Conservation (phyloP, 2,888 invertebrate species). For the Cerastis rubricosa region DNA sequence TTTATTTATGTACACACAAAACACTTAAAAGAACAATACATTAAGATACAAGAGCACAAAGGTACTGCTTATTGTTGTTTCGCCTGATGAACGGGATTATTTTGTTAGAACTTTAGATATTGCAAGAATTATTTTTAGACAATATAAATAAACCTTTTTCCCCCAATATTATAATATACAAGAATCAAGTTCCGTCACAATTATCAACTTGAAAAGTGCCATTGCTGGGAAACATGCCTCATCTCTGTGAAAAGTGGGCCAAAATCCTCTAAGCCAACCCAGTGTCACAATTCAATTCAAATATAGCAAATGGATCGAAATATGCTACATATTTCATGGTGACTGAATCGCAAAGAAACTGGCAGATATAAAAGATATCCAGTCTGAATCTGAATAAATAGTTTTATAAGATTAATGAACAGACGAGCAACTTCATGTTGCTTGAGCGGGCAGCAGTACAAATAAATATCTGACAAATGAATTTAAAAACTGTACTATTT, state of each 20-base stretch:
- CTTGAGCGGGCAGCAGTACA: not conserved
- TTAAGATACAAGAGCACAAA: no score
- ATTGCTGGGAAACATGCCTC: not conserved
- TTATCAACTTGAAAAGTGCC: not conserved
- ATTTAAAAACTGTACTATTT: not conserved
- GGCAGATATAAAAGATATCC: not conserved
- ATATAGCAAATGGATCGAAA: not conserved
- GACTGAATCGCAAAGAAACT: not conserved
- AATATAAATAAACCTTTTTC: conserved; percentile 22
- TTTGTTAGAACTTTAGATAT: not conserved
- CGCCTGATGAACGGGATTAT: no score
- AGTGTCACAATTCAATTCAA: not conserved
- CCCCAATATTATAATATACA: not conserved
- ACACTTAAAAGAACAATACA: no score
- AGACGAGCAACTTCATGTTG: conserved; percentile 22
- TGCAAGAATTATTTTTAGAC: not conserved
- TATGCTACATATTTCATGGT: conserved; percentile 14
- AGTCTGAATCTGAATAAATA: not conserved
- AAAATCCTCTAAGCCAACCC: not conserved
- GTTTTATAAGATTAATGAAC: not conserved
- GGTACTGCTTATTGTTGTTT: no score
- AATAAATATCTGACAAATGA: not conserved
- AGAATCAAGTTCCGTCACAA: conserved; percentile 23
- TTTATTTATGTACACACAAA: no score
- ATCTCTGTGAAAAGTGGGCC: not conserved